These are phyloP conservation scores for Tipula unca DNA, from an alignment of 2,888 invertebrate species.

Conservation along the genomic window DNA sequence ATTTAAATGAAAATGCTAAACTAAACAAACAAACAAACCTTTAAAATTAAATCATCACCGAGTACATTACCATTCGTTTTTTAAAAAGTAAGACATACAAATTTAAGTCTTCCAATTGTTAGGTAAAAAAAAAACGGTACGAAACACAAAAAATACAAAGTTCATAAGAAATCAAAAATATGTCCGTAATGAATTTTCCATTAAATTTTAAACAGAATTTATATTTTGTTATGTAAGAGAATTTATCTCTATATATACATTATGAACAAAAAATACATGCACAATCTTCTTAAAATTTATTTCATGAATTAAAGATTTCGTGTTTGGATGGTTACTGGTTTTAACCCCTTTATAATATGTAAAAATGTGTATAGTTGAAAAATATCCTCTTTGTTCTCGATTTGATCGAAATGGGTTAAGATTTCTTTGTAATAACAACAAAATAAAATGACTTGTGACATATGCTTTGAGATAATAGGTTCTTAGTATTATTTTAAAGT, in stretches of 20 bases:
- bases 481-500: neutral
- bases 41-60: neutral
- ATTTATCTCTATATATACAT: neutral
- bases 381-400: neutral
- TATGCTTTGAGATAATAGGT: neutral
- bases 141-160: neutral
- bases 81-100: neutral
- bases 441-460: neutral
- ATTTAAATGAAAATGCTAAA: neutral
- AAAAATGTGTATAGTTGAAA: no score
- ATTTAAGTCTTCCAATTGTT: neutral
- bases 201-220: neutral
- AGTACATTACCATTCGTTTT: neutral
- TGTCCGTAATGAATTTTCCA: neutral
- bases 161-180: neutral
- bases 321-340: neutral
- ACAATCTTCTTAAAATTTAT: neutral
- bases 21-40: neutral
- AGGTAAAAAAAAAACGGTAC: neutral
- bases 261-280: no score
- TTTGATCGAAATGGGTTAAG: neutral
- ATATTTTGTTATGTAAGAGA: neutral
- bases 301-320: neutral
- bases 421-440: neutral
- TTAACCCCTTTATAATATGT: neutral